Conservation (phyloP, 2,888 invertebrate species). For the Andrena hattorfiana region DNA sequence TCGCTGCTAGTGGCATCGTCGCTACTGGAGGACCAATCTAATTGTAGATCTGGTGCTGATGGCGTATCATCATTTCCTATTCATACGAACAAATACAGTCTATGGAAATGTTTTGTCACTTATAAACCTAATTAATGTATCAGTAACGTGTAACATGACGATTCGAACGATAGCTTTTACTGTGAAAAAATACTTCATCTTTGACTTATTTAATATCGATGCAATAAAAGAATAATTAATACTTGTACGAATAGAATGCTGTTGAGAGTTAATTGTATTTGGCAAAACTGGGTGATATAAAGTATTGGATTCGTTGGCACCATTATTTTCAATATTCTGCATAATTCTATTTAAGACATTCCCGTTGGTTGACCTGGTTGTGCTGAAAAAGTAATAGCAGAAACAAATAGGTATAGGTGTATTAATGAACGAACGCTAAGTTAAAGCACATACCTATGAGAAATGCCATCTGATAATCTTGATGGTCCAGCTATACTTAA, state of each 20-base stretch:
- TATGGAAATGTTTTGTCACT: neutral
- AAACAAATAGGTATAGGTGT: neutral
- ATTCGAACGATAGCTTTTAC: neutral
- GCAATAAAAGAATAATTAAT: slow-evolving; percentile 64
- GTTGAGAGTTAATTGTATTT: slow-evolving; percentile 73
- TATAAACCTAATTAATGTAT: neutral
- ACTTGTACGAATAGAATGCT: slow-evolving; percentile 72
- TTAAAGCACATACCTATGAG: slow-evolving; percentile 75
- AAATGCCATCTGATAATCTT: slow-evolving; percentile 78
- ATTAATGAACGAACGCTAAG: neutral
- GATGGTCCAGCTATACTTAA: slow-evolving; percentile 81
- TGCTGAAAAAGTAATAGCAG: slow-evolving; percentile 60
- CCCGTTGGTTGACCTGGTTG: slow-evolving; percentile 72
- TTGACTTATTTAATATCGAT: neutral
- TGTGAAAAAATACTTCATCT: neutral
- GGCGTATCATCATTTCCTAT: slow-evolving; percentile 85
- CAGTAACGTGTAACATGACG: neutral
- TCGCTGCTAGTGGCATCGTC: slow-evolving; percentile 84
- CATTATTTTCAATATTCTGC: slow-evolving; percentile 66
- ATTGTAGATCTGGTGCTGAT: slow-evolving; percentile 90
- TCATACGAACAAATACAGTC: slow-evolving; percentile 26
- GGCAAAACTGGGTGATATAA: slow-evolving; percentile 69
- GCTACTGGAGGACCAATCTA: slow-evolving; percentile 91
- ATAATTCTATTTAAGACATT: slow-evolving; percentile 66
- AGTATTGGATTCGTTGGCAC: slow-evolving; percentile 67